phyloP scores from a whole-genome alignment of 2,113 vertebrate species.

The Okapia johnstoni region DNA sequence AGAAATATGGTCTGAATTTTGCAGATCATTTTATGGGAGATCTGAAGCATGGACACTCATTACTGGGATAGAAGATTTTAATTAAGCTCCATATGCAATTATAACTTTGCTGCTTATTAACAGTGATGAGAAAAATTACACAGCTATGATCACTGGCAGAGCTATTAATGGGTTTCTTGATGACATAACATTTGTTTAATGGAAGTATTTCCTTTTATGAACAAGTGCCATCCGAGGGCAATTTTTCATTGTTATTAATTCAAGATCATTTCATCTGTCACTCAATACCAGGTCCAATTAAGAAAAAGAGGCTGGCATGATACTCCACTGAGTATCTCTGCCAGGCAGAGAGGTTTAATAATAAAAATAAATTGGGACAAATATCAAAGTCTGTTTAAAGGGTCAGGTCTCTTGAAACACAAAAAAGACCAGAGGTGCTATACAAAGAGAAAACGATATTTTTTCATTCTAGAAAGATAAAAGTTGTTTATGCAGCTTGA shows the following conservation, averaged over 20 bases:
- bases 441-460: neutral
- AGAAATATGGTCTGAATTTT: slow-evolving; percentile 57
- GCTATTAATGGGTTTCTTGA: slow-evolving; percentile 61
- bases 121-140: slow-evolving; percentile 68
- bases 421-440: neutral
- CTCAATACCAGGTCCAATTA: slow-evolving; percentile 64
- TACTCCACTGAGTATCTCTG: neutral
- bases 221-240: slow-evolving; percentile 52
- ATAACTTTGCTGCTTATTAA: slow-evolving; percentile 69
- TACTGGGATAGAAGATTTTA: slow-evolving; percentile 63
- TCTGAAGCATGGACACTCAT: slow-evolving; percentile 59
- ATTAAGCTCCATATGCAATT: slow-evolving; percentile 70
- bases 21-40: slow-evolving; percentile 17
- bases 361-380: slow-evolving; percentile 38
- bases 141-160: slow-evolving; percentile 50
- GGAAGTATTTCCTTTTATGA: slow-evolving; percentile 72
- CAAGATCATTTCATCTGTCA: slow-evolving; percentile 68
- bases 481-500: neutral
- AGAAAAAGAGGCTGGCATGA: slow-evolving; percentile 4
- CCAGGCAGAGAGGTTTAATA: slow-evolving; percentile 13
- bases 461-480: neutral
- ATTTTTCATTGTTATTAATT: slow-evolving; percentile 75
- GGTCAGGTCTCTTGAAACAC: neutral
- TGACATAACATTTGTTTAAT: slow-evolving; percentile 71
- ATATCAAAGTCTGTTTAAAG: slow-evolving; percentile 41